phyloP scores from a whole-genome alignment of 2,113 vertebrate genomes.

The Mustela lutreola region DNA sequence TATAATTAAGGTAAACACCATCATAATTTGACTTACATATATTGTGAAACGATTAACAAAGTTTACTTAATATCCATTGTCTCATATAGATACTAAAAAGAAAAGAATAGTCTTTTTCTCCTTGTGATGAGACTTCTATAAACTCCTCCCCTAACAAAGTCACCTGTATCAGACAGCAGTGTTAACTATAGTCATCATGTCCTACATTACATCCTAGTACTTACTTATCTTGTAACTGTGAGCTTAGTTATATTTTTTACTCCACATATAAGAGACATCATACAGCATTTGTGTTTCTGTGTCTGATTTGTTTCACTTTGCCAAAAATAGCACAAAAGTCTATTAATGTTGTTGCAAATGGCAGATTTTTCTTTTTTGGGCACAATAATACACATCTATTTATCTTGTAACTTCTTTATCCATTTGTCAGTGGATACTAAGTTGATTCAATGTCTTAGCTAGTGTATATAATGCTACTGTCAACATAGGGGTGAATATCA shows the following conservation, averaged over 20 bases:
- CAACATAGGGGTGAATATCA: not conserved
- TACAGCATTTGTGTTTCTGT: not conserved
- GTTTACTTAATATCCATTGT: not conserved
- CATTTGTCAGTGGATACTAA: not conserved
- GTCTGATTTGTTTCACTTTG: not conserved
- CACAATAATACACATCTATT: not conserved
- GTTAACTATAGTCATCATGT: not conserved
- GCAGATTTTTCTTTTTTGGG: not conserved
- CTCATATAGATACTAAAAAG: not conserved
- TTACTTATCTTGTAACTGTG: not conserved
- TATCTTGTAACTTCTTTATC: not conserved
- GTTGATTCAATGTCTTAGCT: not conserved
- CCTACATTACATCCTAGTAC: not conserved
- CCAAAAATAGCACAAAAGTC: not conserved
- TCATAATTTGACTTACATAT: not conserved
- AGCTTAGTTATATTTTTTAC: not conserved
- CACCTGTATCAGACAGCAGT: not conserved
- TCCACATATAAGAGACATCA: not conserved
- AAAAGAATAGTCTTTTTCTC: not conserved
- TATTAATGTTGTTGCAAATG: not conserved
- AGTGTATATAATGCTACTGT: not conserved
- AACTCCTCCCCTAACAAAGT: not conserved
- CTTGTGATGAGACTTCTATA: not conserved
- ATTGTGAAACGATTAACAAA: not conserved
- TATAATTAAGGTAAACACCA: not conserved